Evolutionary conservation across 1,140 invertebrate genomes (phyloP).

Genomic region (Chymomyza costata): DNA sequence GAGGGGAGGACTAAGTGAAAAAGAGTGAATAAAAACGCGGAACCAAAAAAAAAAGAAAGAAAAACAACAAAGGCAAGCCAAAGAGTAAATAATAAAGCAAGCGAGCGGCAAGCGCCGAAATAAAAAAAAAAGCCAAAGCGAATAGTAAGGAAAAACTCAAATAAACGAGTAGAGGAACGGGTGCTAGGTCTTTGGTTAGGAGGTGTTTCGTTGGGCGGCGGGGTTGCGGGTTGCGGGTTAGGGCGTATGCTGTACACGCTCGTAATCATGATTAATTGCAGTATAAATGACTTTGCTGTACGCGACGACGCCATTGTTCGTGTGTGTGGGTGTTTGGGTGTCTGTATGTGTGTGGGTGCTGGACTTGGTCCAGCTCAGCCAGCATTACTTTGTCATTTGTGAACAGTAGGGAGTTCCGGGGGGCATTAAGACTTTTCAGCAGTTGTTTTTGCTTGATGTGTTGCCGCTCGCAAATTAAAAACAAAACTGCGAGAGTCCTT

Average conservation of each 20-base stretch:
- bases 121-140: conserved; percentile 9
- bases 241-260: conserved; percentile 10
- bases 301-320: background rate
- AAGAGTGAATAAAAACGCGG: conserved; percentile 28
- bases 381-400: conserved; percentile 8
- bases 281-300: conserved; percentile 56
- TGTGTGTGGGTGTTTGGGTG: too few relatives aligned
- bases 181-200: too few relatives aligned
- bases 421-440: too few relatives aligned
- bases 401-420: conserved; percentile 1
- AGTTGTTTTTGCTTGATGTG: too few relatives aligned
- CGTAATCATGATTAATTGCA: conserved; percentile 72
- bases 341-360: too few relatives aligned
- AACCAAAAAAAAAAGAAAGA: too few relatives aligned
- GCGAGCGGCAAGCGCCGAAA: too few relatives aligned
- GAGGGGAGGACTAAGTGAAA: conserved; percentile 12
- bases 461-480: conserved; percentile 47
- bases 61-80: conserved; percentile 23
- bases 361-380: background rate
- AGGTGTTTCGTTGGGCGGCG: too few relatives aligned
- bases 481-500: conserved; percentile 7
- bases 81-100: conserved; percentile 11
- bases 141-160: conserved; percentile 2
- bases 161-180: background rate
- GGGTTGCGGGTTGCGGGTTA: background rate